Base-by-base conservation (phyloP, 2,797 vertebrate species). In the Tragelaphus oryx region DNA sequence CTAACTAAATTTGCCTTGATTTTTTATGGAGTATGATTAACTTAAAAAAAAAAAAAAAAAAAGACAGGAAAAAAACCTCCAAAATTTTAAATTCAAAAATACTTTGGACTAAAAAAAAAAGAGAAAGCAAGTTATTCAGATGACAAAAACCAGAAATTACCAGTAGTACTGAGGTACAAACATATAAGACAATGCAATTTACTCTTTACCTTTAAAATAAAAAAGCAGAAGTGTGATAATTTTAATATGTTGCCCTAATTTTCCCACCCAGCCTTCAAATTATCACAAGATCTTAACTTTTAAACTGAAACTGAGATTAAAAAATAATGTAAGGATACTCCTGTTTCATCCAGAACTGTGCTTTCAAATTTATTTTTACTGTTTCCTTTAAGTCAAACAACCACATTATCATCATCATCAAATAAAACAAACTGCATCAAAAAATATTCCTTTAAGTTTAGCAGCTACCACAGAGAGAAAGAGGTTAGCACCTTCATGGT, bases 371-470 rank as follows among this genome's bases (percentile, higher is more conserved):
- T 91, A 76, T 41, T 90, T 96, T 92, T 57, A 81, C 75, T 92
- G 59, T 95, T 95, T 89, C 68, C 89, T 97, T 96, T 94, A 94
- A 97, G 92, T 93, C 84, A 96, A 87, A 55, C 60, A 90, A 93
- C 68, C 68, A 96, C 41, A 94, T 95, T 57, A 96, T 76, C 78
- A 97, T 78, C 71, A 97, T 80, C 41, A 95, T 89, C 65, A 68
- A 68, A 89, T 89, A 95, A 94, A 97, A 96, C 54, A 96, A 89
- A 95, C 33, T 93, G 24, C 74, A 95, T 89, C 80, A 57, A 57
- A 93, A 95, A 93, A 57, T 92, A 94, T 80, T 97, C 78, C 65
- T 97, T 95, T 92, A 94, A 95, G 79, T 71, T 87, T 82, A 94
- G 80, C 37, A 96, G 65, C 75, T 89, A 87, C 54, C 79, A 94